phyloP scores from a whole-genome alignment of 1,140 invertebrate genomes.

The Homalodisca vitripennis region DNA sequence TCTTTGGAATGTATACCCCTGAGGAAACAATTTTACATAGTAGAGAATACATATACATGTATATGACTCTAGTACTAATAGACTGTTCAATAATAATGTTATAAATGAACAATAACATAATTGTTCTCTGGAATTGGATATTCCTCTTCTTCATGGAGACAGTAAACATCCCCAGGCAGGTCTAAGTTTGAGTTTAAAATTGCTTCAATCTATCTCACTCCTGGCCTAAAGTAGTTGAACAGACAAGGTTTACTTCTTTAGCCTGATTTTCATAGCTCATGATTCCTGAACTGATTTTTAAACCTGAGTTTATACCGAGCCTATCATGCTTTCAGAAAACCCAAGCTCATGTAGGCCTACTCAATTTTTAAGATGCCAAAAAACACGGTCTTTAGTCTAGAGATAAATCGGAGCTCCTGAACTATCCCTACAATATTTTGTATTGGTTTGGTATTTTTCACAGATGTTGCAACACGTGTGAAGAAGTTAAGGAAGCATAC shows the following conservation, averaged over 20 bases:
- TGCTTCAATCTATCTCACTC: no score
- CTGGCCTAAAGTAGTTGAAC: no score
- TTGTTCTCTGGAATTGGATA: no score
- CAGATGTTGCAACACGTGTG: slow-evolving; percentile 97
- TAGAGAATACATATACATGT: not conserved
- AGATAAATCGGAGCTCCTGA: not conserved
- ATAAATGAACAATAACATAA: no score
- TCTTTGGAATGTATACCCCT: not conserved
- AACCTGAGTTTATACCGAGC: not conserved
- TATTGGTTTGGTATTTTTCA: slow-evolving; percentile 37
- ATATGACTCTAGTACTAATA: not conserved
- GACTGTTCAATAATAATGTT: not conserved
- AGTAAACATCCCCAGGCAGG: no score
- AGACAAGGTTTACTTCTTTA: no score
- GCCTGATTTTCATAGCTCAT: no score
- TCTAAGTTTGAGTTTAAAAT: no score
- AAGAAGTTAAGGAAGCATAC: slow-evolving; percentile 93
- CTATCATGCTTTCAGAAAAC: not conserved
- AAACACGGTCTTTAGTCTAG: not conserved
- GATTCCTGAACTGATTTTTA: not conserved
- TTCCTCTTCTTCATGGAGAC: no score
- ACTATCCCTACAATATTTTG: not conserved
- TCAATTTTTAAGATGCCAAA: not conserved
- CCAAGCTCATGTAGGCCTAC: not conserved
- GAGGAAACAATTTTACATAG: not conserved